A percentile compares a stretch with the other conserved stretches of the same genome.
Evolutionary conservation across 2,797 vertebrate genomes (phyloP).

Genomic region (Astyanax mexicanus): DNA sequence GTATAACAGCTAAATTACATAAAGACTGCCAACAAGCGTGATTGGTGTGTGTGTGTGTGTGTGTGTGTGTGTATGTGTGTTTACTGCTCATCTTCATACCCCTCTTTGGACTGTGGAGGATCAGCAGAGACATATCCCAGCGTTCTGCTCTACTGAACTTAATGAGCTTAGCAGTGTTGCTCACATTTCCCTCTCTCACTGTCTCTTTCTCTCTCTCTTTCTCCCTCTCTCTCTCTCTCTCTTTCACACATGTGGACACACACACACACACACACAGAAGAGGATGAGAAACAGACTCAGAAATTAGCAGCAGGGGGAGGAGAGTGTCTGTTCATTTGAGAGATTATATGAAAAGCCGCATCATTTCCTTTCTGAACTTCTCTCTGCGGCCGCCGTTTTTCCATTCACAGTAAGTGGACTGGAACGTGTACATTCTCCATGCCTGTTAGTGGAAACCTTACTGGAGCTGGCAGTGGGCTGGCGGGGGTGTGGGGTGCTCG

Average conservation of each 20-base stretch:
- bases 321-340: slow-evolving; percentile 20
- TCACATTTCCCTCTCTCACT: slow-evolving; percentile 28
- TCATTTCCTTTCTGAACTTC: slow-evolving; percentile 18
- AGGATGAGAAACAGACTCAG: slow-evolving; percentile 29
- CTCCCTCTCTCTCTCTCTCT: slow-evolving; percentile 24
- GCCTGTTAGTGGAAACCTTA: neutral
- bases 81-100: slow-evolving; percentile 14
- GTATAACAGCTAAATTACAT: neutral
- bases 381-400: slow-evolving; percentile 7
- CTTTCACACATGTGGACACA: neutral
- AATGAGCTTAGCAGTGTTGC: slow-evolving; percentile 46
- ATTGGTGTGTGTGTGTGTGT: slow-evolving; percentile 23
- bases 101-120: slow-evolving; percentile 42
- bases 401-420: slow-evolving; percentile 20
- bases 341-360: slow-evolving; percentile 42
- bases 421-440: slow-evolving; percentile 9
- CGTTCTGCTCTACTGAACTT: slow-evolving; percentile 47
- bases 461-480: neutral
- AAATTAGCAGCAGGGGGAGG: slow-evolving; percentile 31
- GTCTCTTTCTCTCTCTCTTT: slow-evolving; percentile 19
- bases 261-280: neutral
- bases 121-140: slow-evolving; percentile 42
- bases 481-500: neutral
- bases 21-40: neutral
- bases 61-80: slow-evolving; percentile 32